Evolutionary conservation across 2,797 vertebrate genomes (phyloP), one percentile per base, ranked within the genome.

Genomic region (Amphiprion clarkii): DNA sequence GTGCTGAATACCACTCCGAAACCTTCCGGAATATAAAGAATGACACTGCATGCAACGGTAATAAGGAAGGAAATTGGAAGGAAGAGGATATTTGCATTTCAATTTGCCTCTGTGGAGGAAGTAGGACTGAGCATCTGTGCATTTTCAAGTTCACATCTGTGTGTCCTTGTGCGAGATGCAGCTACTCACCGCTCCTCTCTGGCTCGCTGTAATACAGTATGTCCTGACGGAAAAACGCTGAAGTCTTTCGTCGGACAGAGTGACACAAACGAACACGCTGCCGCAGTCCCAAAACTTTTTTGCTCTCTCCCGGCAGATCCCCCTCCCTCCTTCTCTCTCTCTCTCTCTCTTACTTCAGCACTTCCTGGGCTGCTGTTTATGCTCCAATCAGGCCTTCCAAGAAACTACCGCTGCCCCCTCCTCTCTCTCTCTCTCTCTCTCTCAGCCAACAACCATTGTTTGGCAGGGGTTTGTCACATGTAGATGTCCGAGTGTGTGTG

Each of bases 361-460:
- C 90, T 94, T 93, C 93, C 93, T 93, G 90, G 86, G 84, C 82
- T 92, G 88, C 89, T 92, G 91, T 92, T 91, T 92, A 89, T 87
- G 88, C 89, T 94, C 89, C 91, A 92, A 91, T 93, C 92, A 88
- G 88, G 86, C 84, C 79, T 79, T 89, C 89, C 87, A 89, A 92
- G 82, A 86, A 87, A 86, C 87, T 71, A 72, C 78, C 3, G 49
- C 83, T 76, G n/a, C 82, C 83, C 81, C 81, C 79, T 60, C 82
- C 59, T 12, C 75, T 58, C 81, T 64, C 71, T 39, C 36, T 39
- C 36, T 39, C 36, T 39, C 61, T 63, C 81, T 65, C 36, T 72
- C 67, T 70, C 66, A 87, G 79, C 79, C 82, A 82, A 74, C 81
- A 75, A 79, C 81, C 48, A 90, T 92, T 94, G 92, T 94, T 90